phyloP scores from a whole-genome alignment of 1,140 invertebrate species.

The Oreohelix idahoensis region DNA sequence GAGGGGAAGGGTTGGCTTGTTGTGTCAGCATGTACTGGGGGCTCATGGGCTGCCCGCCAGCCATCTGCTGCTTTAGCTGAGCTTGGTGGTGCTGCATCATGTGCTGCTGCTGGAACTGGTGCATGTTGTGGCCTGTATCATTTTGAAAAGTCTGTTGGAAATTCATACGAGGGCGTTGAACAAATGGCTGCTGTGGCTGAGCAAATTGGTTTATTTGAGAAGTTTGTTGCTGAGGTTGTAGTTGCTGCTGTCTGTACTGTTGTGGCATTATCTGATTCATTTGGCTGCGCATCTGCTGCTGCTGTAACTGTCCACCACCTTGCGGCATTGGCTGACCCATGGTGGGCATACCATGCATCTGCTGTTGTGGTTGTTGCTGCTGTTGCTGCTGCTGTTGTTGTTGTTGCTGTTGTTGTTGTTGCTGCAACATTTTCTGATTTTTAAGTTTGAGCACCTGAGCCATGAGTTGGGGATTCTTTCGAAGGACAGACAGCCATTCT shows the following conservation, averaged over 20 bases:
- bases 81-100: conserved; percentile 69
- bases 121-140: conserved; percentile 58
- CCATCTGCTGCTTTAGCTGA: conserved; percentile 67
- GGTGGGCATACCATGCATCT: conserved; percentile 63
- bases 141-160: conserved; percentile 60
- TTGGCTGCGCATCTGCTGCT: conserved; percentile 68
- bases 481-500: conserved; percentile 93
- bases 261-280: conserved; percentile 51
- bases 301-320: conserved; percentile 54
- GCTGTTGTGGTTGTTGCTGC: conserved; percentile 65
- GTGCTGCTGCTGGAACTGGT: conserved; percentile 54
- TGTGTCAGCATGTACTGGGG: conserved; percentile 66
- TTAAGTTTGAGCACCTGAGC: conserved; percentile 94
- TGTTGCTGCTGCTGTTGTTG: conserved; percentile 72
- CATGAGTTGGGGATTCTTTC: conserved; percentile 95
- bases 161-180: conserved; percentile 67
- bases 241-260: conserved; percentile 44
- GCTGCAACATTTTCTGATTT: conserved; percentile 73
- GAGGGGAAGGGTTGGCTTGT: conserved; percentile 75
- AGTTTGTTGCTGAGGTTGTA: conserved; percentile 55
- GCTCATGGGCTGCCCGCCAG: conserved; percentile 59
- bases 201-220: conserved; percentile 72
- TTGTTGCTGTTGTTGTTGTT: conserved; percentile 61
- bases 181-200: conserved; percentile 62
- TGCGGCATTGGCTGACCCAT: conserved; percentile 46